Conservation (phyloP, 2,113 vertebrate genomes). For the Genyomyrus donnyi region DNA sequence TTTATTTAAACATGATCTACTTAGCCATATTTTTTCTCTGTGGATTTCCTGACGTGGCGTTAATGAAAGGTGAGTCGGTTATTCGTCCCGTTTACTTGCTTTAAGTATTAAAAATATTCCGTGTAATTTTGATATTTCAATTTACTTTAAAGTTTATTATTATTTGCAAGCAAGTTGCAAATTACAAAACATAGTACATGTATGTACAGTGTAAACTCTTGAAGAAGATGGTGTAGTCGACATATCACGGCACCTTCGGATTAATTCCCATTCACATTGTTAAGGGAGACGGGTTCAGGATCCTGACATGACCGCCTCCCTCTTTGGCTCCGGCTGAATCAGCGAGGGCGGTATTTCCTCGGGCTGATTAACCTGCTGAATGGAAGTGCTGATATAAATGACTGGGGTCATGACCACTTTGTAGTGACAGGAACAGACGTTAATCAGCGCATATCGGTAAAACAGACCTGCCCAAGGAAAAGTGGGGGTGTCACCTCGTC, state of each 20-base stretch:
- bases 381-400: conserved; percentile 47
- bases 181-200: background rate
- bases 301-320: conserved; percentile 24
- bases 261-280: background rate
- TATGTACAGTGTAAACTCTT: background rate
- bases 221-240: background rate
- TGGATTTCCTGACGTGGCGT: conserved; percentile 57
- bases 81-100: background rate
- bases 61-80: conserved; percentile 56
- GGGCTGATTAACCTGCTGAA: conserved; percentile 51
- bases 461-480: conserved; percentile 40
- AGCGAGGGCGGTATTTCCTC: conserved; percentile 59
- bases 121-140: background rate
- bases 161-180: background rate
- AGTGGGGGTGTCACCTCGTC: conserved; percentile 9
- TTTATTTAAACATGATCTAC: conserved; percentile 44
- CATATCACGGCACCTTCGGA: background rate
- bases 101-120: background rate
- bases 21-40: conserved; percentile 51
- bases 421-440: conserved; percentile 37
- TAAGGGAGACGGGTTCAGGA: background rate
- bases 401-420: conserved; percentile 46
- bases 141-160: background rate
- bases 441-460: conserved; percentile 54
- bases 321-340: conserved; percentile 45